Evolutionary conservation across 2,797 vertebrate genomes (phyloP).

Genomic region (Sebastes matsubarae): DNA sequence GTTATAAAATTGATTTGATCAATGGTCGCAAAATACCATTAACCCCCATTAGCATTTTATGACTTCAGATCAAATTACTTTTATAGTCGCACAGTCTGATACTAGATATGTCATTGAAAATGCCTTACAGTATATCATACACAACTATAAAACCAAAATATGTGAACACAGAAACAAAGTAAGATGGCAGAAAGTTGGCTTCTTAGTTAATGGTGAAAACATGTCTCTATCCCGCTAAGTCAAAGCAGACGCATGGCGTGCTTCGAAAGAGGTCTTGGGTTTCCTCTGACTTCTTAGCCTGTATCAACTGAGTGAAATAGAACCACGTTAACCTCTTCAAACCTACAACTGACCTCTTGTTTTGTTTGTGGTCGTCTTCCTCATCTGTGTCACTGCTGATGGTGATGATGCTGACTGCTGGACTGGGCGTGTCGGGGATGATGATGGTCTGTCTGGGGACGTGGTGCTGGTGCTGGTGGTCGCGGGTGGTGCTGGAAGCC

Average conservation of each 20-base stretch:
- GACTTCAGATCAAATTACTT: background rate
- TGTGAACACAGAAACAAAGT: background rate
- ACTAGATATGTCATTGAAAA: background rate
- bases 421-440: slow-evolving; percentile 98
- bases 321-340: background rate
- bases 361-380: slow-evolving; percentile 95
- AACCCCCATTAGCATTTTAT: background rate
- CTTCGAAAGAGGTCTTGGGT: background rate
- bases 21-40: background rate
- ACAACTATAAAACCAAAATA: background rate
- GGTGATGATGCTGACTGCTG: slow-evolving; percentile 98
- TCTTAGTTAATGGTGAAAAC: background rate
- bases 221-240: background rate
- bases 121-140: background rate
- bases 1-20: background rate
- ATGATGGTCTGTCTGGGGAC: slow-evolving; percentile 95
- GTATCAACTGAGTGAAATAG: background rate
- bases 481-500: slow-evolving; percentile 86
- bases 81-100: background rate
- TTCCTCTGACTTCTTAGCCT: background rate
- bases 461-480: slow-evolving; percentile 83
- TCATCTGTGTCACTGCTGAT: slow-evolving; percentile 99
- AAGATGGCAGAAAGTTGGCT: background rate
- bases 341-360: slow-evolving; percentile 83
- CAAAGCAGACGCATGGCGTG: background rate